A percentile compares a stretch with the other conserved stretches of the same genome.
phyloP scores from a whole-genome alignment of 2,797 vertebrate species.

The Apodemus agrarius region DNA sequence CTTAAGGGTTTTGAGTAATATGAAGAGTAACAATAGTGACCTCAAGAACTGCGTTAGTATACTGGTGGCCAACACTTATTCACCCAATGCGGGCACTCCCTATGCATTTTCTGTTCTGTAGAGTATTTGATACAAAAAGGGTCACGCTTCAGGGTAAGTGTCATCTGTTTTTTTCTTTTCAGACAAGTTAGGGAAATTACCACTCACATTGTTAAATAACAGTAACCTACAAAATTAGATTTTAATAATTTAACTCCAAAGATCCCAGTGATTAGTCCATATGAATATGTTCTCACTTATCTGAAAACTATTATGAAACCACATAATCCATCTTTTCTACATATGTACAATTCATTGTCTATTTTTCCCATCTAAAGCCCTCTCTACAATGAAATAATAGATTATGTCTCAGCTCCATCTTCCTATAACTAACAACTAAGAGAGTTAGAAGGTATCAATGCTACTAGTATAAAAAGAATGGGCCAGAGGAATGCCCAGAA shows the following conservation, averaged over 20 bases:
- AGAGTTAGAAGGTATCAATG: not conserved
- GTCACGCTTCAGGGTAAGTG: not conserved
- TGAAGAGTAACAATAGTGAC: not conserved
- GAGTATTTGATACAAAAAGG: not conserved
- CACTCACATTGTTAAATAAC: not conserved
- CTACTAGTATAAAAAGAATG: not conserved
- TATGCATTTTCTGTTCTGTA: not conserved
- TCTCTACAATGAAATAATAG: not conserved
- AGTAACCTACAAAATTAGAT: not conserved
- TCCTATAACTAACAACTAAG: not conserved
- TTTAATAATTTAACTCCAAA: not conserved
- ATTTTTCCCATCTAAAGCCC: not conserved
- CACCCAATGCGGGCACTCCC: not conserved
- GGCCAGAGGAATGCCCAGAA: not conserved
- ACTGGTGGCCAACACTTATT: not conserved
- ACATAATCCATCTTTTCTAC: not conserved
- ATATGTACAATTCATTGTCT: not conserved
- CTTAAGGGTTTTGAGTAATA: not conserved
- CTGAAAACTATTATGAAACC: not conserved
- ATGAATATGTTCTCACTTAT: not conserved
- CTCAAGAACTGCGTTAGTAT: too few relatives aligned
- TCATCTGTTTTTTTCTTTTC: not conserved
- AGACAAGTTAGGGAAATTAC: not conserved
- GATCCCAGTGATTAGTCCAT: not conserved
- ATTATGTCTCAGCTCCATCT: not conserved